These are phyloP conservation scores for Pardosa pseudoannulata DNA, from an alignment of 2,888 invertebrate species.

Conservation along the genomic window DNA sequence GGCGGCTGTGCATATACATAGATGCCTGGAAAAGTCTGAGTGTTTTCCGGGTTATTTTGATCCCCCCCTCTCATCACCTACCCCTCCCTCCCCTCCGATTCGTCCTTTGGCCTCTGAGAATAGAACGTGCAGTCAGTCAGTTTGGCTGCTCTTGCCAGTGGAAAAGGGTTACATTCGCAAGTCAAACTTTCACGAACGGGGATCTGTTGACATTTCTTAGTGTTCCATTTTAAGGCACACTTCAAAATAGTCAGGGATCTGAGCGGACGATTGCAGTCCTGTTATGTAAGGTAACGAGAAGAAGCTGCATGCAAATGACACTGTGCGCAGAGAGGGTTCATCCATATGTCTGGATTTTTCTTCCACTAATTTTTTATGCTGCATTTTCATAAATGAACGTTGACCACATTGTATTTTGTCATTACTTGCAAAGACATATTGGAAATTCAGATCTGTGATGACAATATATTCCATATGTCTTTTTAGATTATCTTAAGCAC, in stretches of 20 bases:
- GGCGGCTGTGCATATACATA: constrained; percentile 15
- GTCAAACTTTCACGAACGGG: constrained; percentile 22
- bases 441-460: too few relatives aligned
- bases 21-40: constrained; percentile 22
- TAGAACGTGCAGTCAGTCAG: constrained; percentile 20
- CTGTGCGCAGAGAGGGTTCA: too few relatives aligned
- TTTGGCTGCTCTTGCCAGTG: neutral
- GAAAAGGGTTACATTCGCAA: constrained; percentile 43
- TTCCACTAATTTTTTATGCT: too few relatives aligned
- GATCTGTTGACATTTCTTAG: constrained; percentile 53
- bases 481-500: too few relatives aligned
- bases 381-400: too few relatives aligned
- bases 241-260: neutral
- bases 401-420: too few relatives aligned
- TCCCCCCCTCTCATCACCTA: too few relatives aligned
- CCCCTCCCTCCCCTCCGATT: too few relatives aligned
- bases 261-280: neutral
- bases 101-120: constrained; percentile 35
- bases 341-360: too few relatives aligned
- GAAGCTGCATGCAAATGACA: neutral
- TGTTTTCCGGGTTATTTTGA: constrained; percentile 53
- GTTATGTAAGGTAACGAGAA: neutral
- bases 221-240: constrained; percentile 13
- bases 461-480: too few relatives aligned
- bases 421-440: too few relatives aligned